Evolutionary conservation across 1,140 invertebrate genomes (phyloP), one percentile per base, ranked within the genome.

Genomic region (Heliconius congener): DNA sequence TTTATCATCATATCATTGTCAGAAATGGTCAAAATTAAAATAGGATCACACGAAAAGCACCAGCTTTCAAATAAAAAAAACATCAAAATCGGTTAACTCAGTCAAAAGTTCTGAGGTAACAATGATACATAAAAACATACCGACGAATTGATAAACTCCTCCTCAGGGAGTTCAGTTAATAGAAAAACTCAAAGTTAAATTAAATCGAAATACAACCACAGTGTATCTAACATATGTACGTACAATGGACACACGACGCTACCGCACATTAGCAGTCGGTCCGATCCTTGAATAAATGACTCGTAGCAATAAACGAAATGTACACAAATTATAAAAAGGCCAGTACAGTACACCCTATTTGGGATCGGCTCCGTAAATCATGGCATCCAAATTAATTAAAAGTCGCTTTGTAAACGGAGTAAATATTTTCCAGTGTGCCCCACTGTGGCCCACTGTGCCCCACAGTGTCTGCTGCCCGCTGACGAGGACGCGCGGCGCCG

Each of bases 391-490:
- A 76, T 78, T 81, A 81, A 81, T 82, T 82, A 79, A 82, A 77
- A 82, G 23, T 77, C 74, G 77, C 57, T 82, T 82, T 77, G 79
- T 82, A 79, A 83, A 74, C 80, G 76, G 42, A 46, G 42, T 46
- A 46, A 46, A 46, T 16, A 46, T 46, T 46, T 46, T 16, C 52
- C 52, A n/a, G 18, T 19, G 52, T 55, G 52, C 19, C 52, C 70
- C 74, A 34, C 42, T 1, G 50, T 19, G 18, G 18, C 50, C 16
- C 8, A n/a, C 6, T 57, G 55, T 57, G n/a, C n/a, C 55, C 73
- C 71, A 42, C 75, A 50, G 73, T 75, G 72, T 57, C 78, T n/a
- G 57, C n/a, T 16, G 13, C 23, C 13, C 60, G 13, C 60, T 16
- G 23, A 66, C 1, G 13, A 16, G 9, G 60, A 66, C 60, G 60